Evolutionary conservation across 2,888 invertebrate species (phyloP).

Genomic region (Agrilus mali): DNA sequence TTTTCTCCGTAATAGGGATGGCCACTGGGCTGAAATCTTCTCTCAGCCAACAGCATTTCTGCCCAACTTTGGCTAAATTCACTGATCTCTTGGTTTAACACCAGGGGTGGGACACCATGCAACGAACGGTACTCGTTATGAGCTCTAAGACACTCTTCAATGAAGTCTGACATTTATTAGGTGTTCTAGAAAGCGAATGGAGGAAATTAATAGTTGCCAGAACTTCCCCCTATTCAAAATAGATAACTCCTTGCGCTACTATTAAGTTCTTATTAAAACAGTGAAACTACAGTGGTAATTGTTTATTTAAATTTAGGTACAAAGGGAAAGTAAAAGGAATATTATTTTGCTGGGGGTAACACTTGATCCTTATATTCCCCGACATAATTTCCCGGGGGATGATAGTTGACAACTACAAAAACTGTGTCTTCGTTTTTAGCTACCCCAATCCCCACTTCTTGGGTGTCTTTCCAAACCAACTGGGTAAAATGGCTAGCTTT

Average conservation of each 20-base stretch:
- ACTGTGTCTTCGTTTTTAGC: slow-evolving; percentile 55
- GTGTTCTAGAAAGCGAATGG: too few relatives aligned
- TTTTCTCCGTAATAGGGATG: slow-evolving; percentile 51
- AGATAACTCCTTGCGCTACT: too few relatives aligned
- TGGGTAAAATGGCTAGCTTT: slow-evolving; percentile 62
- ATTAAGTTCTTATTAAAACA: too few relatives aligned
- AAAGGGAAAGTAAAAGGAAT: slow-evolving; percentile 5
- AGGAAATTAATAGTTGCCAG: too few relatives aligned
- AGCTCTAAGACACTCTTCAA: slow-evolving; percentile 39
- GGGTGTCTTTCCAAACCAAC: slow-evolving; percentile 69
- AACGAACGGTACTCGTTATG: slow-evolving; percentile 45
- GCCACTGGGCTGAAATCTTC: slow-evolving; percentile 42
- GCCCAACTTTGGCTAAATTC: slow-evolving; percentile 41
- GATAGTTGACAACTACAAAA: slow-evolving; percentile 81
- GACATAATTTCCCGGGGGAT: slow-evolving; percentile 75
- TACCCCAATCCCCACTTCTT: slow-evolving; percentile 62
- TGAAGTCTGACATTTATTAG: slow-evolving; percentile 22
- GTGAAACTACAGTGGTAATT: too few relatives aligned
- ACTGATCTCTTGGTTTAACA: slow-evolving; percentile 41
- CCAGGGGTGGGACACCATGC: slow-evolving; percentile 44
- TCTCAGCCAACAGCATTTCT: slow-evolving; percentile 38
- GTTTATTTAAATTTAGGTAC: too few relatives aligned
- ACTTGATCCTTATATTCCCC: slow-evolving; percentile 64
- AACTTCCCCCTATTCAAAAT: too few relatives aligned
- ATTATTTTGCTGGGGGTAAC: slow-evolving; percentile 27